Base-by-base conservation (phyloP, 2,113 vertebrate species). In the Xiphophorus maculatus region DNA sequence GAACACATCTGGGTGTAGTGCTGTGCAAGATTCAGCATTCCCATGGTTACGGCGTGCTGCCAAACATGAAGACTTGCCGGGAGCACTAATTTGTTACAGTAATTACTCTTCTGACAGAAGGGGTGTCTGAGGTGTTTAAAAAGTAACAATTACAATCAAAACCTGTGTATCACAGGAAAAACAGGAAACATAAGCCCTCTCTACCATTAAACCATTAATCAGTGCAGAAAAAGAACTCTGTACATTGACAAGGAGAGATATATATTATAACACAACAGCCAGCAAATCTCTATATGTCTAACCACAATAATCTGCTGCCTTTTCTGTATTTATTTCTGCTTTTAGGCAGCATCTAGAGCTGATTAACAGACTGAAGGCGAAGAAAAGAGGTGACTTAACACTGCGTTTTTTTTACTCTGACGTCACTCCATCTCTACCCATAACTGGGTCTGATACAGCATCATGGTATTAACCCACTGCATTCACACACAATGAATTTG, bases 21-120 rank as follows among this genome's bases (percentile, higher is more conserved):
- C 73, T 82, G 63, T 66, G 66, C 48, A 77, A 68, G 71, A 66
- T 86, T 84, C 81, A 42, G 17, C 69, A 83, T 89, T 88, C 80
- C 88, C 84, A 89, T 88, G 86, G 86, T 77, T 80, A 89, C 82
- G 25, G 69, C 76, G 71, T 82, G 71, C 76, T 61, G 81, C 77
- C 70, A 81, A 81, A 81, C 81, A 69, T 77, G 77, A 76, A 71
- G 30, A 68, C 74, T n/a, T 70, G 78, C 77, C 63, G 42, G 68
- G 67, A 82, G 73, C 73, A 63, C 63, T 63, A 83, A 84, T 84
- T 79, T 88, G 69, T 76, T 76, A 86, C 66, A 76, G 69, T 75
- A 80, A 82, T 81, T 84, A 74, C 73, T 40, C 44, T 76, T 74
- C 81, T 78, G 83, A 80, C 76, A 85, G 73, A 64, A 79, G 71